Base-by-base conservation (phyloP, 2,888 invertebrate species). In the Cryptophagus acutangulus region DNA sequence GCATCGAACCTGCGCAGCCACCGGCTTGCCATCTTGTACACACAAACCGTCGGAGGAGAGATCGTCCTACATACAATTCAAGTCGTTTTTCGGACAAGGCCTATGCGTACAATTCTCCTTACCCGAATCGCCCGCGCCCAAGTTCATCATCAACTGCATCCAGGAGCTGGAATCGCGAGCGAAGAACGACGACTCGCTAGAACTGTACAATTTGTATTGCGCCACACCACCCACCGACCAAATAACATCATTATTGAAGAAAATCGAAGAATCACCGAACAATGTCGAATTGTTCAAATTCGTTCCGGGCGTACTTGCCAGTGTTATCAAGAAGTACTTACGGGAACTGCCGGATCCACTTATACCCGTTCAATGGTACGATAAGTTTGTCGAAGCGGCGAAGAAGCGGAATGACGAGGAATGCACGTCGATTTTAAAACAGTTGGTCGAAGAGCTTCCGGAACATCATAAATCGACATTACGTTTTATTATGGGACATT, bases 331-430 rank as follows among this genome's bases (percentile, higher is more conserved):
- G 60, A 82, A 82, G 61, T 86, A 80, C 63, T 69, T 87, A 28
- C 66, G 82, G 33, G 85, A 87, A 61, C 67, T 87, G 48, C 84
- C 84, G 1, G 84, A 86, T 64, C 83, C 86, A 2, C 73, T 87
- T 37, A 82, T 87, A 51, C 86, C 85, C 15, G 81, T 83, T 20
- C 77, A 78, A 59, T 79, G 78, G 74, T 87, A 87, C 63, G 81
- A 82, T 53, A 73, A 73, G 51, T 84, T 86, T 63, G 72, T 86
- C 42, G 78, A 76, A 51, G 75, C 76, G 43, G 70, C 46, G 4
- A 58, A 54, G 29, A 57, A 58, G 26, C 49, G 48, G 29, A 58
- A 67, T 54, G 77, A 79, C 55, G 79, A 79, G 48, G 74, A 76
- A 52, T 76, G 78, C 54, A 73, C 74, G 3, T 61, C 68, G 3